Conservation (phyloP, 1,140 invertebrate species). For the Teleogryllus occipitalis region DNA sequence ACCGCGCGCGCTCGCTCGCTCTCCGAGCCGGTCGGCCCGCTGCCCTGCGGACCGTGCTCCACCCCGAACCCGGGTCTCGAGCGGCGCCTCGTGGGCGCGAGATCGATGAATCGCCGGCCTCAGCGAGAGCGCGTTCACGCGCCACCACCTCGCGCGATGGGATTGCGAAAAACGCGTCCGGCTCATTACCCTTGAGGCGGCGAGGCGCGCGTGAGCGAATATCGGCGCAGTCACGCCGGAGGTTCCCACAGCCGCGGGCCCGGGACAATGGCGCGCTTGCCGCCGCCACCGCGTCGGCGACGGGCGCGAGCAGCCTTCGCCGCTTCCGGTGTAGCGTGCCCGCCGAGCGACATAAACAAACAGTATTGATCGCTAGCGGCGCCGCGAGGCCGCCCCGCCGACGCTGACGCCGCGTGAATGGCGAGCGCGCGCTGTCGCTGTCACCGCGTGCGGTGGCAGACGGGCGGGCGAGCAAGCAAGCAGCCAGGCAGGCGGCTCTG, state of each 20-base stretch:
- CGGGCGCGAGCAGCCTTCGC: slow-evolving; percentile 27
- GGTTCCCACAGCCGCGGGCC: neutral
- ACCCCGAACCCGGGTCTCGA: neutral
- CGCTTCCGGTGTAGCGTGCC: neutral
- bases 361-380: neutral
- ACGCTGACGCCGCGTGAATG: neutral
- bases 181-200: neutral
- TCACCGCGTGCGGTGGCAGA: neutral
- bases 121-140: neutral
- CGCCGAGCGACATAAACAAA: neutral
- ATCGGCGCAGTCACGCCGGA: slow-evolving; percentile 1
- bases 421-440: neutral
- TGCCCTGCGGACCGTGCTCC: neutral
- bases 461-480: no score
- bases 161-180: neutral
- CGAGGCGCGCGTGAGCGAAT: neutral
- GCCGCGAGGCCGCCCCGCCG: neutral
- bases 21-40: slow-evolving; percentile 11
- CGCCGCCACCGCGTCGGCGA: slow-evolving; percentile 25
- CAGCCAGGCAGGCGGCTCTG: neutral
- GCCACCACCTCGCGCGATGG: neutral
- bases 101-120: neutral
- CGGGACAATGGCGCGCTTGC: neutral
- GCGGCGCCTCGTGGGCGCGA: neutral
- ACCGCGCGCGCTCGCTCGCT: slow-evolving; percentile 16